phyloP scores from a whole-genome alignment of 2,113 vertebrate species.

The Mesocricetus auratus region DNA sequence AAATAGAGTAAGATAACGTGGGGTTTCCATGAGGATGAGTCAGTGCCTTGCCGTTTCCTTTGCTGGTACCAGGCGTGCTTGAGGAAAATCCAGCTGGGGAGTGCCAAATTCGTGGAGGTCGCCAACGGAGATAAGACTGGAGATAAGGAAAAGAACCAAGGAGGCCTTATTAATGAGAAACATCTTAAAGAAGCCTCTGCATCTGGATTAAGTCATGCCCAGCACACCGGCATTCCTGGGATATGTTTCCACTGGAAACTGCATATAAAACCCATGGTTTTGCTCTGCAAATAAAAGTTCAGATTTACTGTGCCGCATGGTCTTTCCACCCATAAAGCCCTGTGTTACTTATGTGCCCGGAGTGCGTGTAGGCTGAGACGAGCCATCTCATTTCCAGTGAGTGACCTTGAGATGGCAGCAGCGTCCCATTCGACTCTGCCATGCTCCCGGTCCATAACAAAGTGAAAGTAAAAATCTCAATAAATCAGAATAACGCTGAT shows the following conservation, averaged over 20 bases:
- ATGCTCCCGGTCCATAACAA: conserved; percentile 80
- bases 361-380: conserved; percentile 30
- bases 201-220: conserved; percentile 9
- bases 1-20: neutral
- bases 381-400: conserved; percentile 81
- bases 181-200: conserved; percentile 46
- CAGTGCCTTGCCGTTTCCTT: conserved; percentile 16
- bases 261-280: conserved; percentile 39
- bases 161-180: neutral
- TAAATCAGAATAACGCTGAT: conserved; percentile 90
- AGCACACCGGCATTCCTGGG: neutral
- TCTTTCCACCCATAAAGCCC: conserved; percentile 35
- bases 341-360: neutral
- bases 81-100: conserved; percentile 37
- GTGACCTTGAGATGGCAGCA: conserved; percentile 92
- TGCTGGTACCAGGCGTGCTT: conserved; percentile 31
- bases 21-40: conserved; percentile 12
- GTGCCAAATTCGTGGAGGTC: conserved; percentile 63
- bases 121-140: conserved; percentile 31
- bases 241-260: conserved; percentile 38
- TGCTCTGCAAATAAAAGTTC: conserved; percentile 67
- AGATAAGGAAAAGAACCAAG: conserved; percentile 38
- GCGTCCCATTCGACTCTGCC: conserved; percentile 84
- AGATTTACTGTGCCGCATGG: conserved; percentile 57
- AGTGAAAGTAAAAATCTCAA: conserved; percentile 84